A percentile compares a stretch with the other conserved stretches of the same genome.
Evolutionary conservation across 37 sponge, comb jelly and placozoan genomes (phyloP).

Genomic region (Cladorhizidae sp.): DNA sequence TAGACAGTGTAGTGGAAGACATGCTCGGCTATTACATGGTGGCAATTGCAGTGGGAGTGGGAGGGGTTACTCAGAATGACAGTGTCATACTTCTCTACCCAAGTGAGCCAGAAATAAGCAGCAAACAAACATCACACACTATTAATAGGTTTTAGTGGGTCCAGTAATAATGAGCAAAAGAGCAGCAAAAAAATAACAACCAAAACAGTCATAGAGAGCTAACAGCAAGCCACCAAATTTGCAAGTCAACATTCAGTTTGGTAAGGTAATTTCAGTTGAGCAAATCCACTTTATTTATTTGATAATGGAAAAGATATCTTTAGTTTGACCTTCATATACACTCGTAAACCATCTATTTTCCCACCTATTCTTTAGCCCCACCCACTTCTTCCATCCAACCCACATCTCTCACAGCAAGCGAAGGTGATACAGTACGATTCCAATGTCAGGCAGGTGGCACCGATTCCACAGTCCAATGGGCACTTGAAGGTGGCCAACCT

Average conservation of each 20-base stretch:
- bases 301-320: too few species aligned
- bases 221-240: too few species aligned
- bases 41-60: background rate
- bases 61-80: constrained; percentile 7
- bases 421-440: constrained; percentile 6
- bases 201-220: too few species aligned
- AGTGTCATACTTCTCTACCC: background rate
- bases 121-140: too few species aligned
- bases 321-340: background rate
- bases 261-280: too few species aligned
- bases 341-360: background rate
- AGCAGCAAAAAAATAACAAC: too few species aligned
- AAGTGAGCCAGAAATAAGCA: background rate
- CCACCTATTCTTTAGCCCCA: background rate
- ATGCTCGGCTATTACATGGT: background rate
- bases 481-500: background rate
- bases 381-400: constrained; percentile 1
- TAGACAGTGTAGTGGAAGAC: background rate
- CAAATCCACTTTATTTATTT: too few species aligned
- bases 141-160: too few species aligned
- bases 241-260: too few species aligned
- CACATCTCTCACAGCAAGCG: background rate
- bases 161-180: too few species aligned
- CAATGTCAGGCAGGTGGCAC: constrained; percentile 1
- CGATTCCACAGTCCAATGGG: background rate